Percentiles rank a stretch among this genome's conserved stretches.
phyloP scores from a whole-genome alignment of 2,113 vertebrate genomes.

The Grammomys dolichurus region DNA sequence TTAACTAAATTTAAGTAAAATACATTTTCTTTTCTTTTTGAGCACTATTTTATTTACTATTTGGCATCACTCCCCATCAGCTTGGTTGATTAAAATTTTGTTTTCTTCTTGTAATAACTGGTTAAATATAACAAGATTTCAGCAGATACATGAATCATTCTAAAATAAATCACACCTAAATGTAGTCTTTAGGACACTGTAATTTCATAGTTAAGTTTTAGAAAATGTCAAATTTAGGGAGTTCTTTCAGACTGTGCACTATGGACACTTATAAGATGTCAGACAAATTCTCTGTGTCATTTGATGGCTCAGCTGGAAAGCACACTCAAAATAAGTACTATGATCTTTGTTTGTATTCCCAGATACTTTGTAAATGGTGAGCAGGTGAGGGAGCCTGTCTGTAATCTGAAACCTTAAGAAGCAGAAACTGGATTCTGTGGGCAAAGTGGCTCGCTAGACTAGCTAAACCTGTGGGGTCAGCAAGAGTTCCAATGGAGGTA shows the following conservation, averaged over 20 bases:
- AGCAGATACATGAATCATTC: background rate
- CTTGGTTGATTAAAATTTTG: background rate
- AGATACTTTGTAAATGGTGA: background rate
- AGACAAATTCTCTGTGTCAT: background rate
- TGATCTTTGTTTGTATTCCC: no score
- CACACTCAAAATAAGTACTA: background rate
- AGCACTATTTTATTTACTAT: background rate
- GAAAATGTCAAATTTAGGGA: background rate
- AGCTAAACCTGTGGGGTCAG: background rate
- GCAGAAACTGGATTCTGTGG: background rate
- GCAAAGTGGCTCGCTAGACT: no score
- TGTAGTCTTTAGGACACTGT: background rate
- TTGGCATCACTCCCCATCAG: background rate
- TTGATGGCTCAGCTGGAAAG: background rate
- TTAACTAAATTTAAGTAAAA: background rate
- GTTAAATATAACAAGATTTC: background rate
- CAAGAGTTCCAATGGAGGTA: background rate
- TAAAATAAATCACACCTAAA: background rate
- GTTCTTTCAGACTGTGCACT: fast-evolving
- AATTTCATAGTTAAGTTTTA: background rate
- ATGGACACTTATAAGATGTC: background rate
- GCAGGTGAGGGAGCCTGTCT: background rate
- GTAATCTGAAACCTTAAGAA: background rate
- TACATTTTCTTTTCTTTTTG: background rate
- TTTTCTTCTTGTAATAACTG: background rate